These are phyloP conservation scores for Athalia rosae DNA, from an alignment of 2,888 invertebrate genomes.

Conservation along the genomic window DNA sequence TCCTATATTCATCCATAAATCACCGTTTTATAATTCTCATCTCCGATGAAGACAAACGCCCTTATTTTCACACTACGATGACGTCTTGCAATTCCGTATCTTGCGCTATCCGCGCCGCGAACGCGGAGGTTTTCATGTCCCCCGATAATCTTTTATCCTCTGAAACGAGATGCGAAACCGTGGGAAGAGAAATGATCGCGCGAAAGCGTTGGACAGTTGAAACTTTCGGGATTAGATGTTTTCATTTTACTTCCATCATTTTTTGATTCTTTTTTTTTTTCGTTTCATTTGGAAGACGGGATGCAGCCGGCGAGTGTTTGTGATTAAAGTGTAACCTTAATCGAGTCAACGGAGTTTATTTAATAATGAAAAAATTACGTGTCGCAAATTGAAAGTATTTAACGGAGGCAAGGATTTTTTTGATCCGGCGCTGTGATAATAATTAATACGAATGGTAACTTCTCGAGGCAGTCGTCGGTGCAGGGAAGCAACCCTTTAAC, in stretches of 20 bases:
- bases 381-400: conserved; percentile 8
- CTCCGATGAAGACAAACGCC: conserved; percentile 24
- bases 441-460: conserved; percentile 69
- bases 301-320: no score
- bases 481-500: conserved; percentile 64
- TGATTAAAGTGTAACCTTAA: no score
- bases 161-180: no score
- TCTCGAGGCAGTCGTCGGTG: conserved; percentile 51
- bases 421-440: conserved; percentile 48
- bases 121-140: no score
- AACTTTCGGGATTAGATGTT: no score
- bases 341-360: background rate
- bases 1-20: conserved; percentile 41
- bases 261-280: no score
- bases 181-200: no score
- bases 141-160: no score
- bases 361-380: background rate
- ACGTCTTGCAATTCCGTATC: background rate
- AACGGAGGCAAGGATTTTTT: conserved; percentile 7
- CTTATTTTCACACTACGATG: background rate
- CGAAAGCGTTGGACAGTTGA: no score
- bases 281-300: no score
- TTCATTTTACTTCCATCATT: no score
- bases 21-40: conserved; percentile 16
- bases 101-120: background rate